Conservation (phyloP, 2,888 invertebrate species). For the Troilus luridus region DNA sequence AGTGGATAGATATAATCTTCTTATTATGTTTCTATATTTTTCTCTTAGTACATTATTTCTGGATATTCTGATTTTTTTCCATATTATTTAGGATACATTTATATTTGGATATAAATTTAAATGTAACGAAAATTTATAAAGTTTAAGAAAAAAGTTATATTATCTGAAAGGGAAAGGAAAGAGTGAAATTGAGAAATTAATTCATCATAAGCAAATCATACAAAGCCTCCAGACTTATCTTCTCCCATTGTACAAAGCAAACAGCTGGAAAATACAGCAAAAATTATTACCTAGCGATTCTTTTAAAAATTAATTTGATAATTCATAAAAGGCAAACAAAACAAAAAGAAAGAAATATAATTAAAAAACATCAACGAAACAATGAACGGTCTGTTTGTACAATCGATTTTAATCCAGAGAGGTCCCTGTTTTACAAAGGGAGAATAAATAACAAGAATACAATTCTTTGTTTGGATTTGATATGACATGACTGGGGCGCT, state of each 20-base stretch:
- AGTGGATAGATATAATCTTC: too few relatives aligned
- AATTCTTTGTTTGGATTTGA: constrained; percentile 30
- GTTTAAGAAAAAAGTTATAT: not conserved
- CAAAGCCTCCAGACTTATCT: not conserved
- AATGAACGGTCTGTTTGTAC: constrained; percentile 15
- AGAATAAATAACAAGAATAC: constrained; percentile 37
- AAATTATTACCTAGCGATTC: not conserved
- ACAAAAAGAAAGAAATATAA: not conserved
- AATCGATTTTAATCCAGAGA: constrained; percentile 34
- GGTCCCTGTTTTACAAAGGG: constrained; percentile 16
- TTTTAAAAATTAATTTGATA: not conserved
- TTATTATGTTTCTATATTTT: too few relatives aligned
- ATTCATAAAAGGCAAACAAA: not conserved
- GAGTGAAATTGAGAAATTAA: not conserved
- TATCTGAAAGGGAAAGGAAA: not conserved
- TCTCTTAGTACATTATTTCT: too few relatives aligned
- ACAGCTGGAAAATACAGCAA: not conserved
- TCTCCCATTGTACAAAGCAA: not conserved
- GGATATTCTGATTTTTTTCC: too few relatives aligned
- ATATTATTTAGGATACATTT: too few relatives aligned
- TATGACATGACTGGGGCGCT: not conserved
- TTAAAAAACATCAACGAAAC: constrained; percentile 7
- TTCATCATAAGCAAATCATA: not conserved
- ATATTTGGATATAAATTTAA: too few relatives aligned
- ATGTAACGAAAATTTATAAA: too few relatives aligned